Evolutionary conservation across 2,113 vertebrate species (phyloP), one percentile per base, ranked within the genome.

Genomic region (Tupaia tana): DNA sequence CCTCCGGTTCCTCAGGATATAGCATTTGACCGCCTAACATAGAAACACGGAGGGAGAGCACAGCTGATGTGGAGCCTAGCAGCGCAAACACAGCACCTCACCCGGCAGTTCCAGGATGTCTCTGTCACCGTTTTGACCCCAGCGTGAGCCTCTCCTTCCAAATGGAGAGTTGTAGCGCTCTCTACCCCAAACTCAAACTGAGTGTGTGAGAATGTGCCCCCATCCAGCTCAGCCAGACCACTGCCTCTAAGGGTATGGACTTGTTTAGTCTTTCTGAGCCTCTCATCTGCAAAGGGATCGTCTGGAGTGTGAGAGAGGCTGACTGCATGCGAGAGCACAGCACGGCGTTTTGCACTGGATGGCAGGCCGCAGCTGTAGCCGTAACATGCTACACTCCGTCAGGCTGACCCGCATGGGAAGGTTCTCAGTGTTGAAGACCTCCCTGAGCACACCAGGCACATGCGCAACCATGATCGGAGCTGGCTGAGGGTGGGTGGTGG

Each of bases 11-110:
- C 34, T 56, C 80, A 88, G 43, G 80, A 16, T 43, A 25, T 14
- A 91, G 63, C 64, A 59, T 74, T 64, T 64, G 52, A 67, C 22
- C 56, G 31, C 69, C 71, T 92, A 87, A 85, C 24, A 94, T 34
- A 90, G 75, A 95, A 91, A 88, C 66, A 86, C 54, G 63, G 71
- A 91, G 75, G 81, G 69, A 79, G 59, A 29, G 43, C 63, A 10
- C 14, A 7, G 2, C 67, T 81, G n/a, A 6, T 84, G 1, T 91
- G 56, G 56, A 67, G 27, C 43, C 67, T 34, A 66, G n/a, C 77
- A 61, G 56, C 64, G 18, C 31, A 75, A 93, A 59, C 61, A 52
- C 29, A 56, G 87, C n/a, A 56, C 22, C 64, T 74, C 6, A 54
- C 52, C 77, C 20, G 31, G 43, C 18, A 64, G 67, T 3, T 22